Percentiles rank a stretch among this genome's conserved stretches.
Evolutionary conservation across 1,140 invertebrate species (phyloP).

Genomic region (Drosophila parvula): DNA sequence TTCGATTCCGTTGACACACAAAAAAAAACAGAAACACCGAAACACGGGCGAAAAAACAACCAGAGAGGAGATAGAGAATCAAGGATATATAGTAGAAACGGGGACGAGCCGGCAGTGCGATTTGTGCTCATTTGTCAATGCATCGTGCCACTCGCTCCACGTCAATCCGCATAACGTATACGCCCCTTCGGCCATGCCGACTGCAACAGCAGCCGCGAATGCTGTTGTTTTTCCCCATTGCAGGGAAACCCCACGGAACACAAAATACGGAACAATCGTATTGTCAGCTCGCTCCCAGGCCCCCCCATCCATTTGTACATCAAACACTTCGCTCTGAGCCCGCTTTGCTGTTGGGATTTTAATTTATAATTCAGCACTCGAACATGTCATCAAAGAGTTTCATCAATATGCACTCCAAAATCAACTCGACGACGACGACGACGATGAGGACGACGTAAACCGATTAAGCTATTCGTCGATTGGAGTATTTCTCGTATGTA

Average conservation of each 20-base stretch:
- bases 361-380: conserved; percentile 61
- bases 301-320: conserved; percentile 26
- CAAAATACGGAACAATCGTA: conserved; percentile 52
- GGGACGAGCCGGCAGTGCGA: conserved; percentile 50
- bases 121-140: conserved; percentile 70
- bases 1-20: conserved; percentile 32
- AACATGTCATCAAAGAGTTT: conserved; percentile 38
- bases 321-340: conserved; percentile 29
- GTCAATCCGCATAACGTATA: conserved; percentile 63
- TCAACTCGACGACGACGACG: conserved; percentile 6
- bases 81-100: conserved; percentile 35
- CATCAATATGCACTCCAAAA: conserved; percentile 42
- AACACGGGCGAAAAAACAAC: conserved; percentile 6
- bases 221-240: conserved; percentile 24
- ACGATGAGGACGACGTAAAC: conserved; percentile 14
- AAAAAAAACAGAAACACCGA: conserved; percentile 17
- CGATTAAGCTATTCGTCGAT: conserved; percentile 34
- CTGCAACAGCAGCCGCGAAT: conserved; percentile 5
- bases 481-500: neutral
- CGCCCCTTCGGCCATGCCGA: conserved; percentile 53
- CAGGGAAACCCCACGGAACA: conserved; percentile 38
- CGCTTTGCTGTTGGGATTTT: conserved; percentile 52
- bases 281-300: conserved; percentile 36
- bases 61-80: conserved; percentile 12
- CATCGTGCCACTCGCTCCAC: conserved; percentile 30